These are phyloP conservation scores for Siniperca chuatsi DNA, from an alignment of 2,113 vertebrate genomes.

Conservation along the genomic window DNA sequence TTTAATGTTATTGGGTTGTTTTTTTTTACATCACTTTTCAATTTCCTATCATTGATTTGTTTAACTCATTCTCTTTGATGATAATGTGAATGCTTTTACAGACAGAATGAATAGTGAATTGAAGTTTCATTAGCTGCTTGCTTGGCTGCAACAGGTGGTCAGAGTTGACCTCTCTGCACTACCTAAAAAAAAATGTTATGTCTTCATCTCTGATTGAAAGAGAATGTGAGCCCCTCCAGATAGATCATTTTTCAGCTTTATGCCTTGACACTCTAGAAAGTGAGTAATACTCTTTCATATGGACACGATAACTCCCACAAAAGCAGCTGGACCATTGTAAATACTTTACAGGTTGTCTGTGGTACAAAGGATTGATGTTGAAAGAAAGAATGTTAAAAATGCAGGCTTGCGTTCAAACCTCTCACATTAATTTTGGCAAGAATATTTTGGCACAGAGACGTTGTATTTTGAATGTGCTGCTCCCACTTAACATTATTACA, in stretches of 20 bases:
- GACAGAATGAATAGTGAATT: constrained; percentile 9
- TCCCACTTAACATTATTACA: constrained; percentile 31
- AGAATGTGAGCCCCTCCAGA: constrained; percentile 55
- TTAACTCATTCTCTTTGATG: constrained; percentile 9
- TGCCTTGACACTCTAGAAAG: constrained; percentile 38
- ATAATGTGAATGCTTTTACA: constrained; percentile 12
- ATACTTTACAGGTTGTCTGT: constrained; percentile 46
- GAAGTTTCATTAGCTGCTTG: constrained; percentile 35
- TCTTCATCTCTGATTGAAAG: constrained; percentile 76
- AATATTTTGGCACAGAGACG: constrained; percentile 52
- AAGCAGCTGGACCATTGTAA: constrained; percentile 62
- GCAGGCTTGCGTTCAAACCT: constrained; percentile 53
- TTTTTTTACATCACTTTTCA: constrained; percentile 20
- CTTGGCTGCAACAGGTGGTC: constrained; percentile 75
- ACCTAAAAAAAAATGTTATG: constrained; percentile 69
- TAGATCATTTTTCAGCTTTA: constrained; percentile 64
- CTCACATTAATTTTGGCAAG: constrained; percentile 51
- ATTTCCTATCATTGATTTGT: not conserved
- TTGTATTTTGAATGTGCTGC: constrained; percentile 41
- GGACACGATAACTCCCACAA: constrained; percentile 46
- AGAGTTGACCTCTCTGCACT: constrained; percentile 67
- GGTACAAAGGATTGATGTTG: constrained; percentile 49
- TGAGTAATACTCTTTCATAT: constrained; percentile 55
- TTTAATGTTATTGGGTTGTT: not conserved
- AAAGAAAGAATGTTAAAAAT: constrained; percentile 55